These are phyloP conservation scores for Herminia tarsipennalis DNA, from an alignment of 2,888 invertebrate genomes.

Conservation along the genomic window DNA sequence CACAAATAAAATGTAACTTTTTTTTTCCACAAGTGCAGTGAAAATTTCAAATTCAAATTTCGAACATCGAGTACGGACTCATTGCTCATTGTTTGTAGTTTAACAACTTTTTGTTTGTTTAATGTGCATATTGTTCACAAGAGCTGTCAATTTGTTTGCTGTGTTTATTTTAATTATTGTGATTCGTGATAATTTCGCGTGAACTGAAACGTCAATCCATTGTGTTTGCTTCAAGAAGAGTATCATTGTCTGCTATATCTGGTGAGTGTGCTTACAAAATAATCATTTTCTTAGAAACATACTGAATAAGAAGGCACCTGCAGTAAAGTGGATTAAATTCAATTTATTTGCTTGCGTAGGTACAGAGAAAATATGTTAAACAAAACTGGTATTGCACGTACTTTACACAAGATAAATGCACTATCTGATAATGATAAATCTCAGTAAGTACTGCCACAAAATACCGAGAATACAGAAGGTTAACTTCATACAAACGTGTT, in stretches of 20 bases:
- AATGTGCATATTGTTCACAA: neutral
- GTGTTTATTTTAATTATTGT: neutral
- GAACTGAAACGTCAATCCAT: neutral
- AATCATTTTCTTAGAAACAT: neutral
- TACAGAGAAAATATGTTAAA: slow-evolving; percentile 3
- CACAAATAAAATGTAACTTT: slow-evolving; percentile 63
- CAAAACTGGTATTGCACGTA: slow-evolving; percentile 26
- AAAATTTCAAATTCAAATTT: slow-evolving; percentile 23
- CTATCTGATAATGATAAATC: slow-evolving; percentile 14
- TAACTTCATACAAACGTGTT: too few species aligned
- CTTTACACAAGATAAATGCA: slow-evolving; percentile 1
- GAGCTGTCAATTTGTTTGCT: neutral
- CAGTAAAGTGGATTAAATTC: neutral
- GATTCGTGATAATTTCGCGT: neutral
- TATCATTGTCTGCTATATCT: neutral
- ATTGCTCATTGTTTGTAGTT: slow-evolving; percentile 18
- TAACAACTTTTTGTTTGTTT: neutral
- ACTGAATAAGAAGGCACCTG: slow-evolving; percentile 2
- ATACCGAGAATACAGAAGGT: too few species aligned
- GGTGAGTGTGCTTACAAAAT: slow-evolving; percentile 1
- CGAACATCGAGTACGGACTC: neutral
- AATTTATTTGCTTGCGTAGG: slow-evolving; percentile 5
- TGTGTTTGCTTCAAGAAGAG: slow-evolving; percentile 4
- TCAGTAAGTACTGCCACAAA: slow-evolving; percentile 3
- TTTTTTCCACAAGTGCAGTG: slow-evolving; percentile 36